A percentile compares a stretch with the other conserved stretches of the same genome.
phyloP scores from a whole-genome alignment of 2,797 vertebrate species.

The Dermochelys coriacea region DNA sequence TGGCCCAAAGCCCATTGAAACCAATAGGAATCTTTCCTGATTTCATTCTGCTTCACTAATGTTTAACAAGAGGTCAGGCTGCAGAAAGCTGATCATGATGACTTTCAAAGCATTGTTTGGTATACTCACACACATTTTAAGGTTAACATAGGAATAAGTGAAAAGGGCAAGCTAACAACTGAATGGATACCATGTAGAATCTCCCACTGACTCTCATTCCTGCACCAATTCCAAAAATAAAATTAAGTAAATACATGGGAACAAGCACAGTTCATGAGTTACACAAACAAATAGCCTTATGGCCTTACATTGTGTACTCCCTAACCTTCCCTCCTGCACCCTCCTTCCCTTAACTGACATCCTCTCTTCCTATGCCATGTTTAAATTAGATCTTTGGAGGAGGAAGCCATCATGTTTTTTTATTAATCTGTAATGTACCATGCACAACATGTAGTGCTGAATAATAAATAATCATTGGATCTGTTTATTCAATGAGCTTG shows the following conservation, averaged over 20 bases:
- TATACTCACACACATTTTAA: background rate
- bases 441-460: background rate
- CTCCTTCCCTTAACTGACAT: no score
- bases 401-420: background rate
- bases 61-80: background rate
- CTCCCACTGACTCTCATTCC: background rate
- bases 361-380: background rate
- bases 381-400: background rate
- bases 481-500: background rate
- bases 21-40: background rate
- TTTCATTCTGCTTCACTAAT: background rate
- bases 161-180: background rate
- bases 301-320: background rate
- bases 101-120: background rate
- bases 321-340: background rate
- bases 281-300: background rate
- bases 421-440: background rate
- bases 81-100: background rate
- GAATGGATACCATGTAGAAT: background rate
- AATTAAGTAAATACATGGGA: background rate
- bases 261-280: background rate
- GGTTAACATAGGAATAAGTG: background rate
- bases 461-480: background rate
- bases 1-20: background rate
- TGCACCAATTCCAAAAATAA: background rate